A percentile compares a stretch with the other conserved stretches of the same genome.
phyloP scores from a whole-genome alignment of 92 coral and sea anemone genomes.

The Phenganax marumi region DNA sequence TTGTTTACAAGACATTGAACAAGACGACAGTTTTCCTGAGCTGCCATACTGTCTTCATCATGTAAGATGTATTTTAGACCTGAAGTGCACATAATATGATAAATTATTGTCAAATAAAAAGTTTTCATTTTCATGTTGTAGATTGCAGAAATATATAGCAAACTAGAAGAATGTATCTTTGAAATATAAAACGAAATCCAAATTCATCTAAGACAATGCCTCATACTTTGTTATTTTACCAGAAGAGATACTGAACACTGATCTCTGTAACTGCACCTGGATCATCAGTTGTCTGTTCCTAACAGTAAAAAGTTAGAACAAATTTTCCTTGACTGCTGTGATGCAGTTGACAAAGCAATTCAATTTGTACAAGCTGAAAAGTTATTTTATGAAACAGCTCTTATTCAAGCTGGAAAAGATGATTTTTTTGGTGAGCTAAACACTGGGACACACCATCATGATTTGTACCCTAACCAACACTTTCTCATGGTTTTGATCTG shows the following conservation, averaged over 20 bases:
- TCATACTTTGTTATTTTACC: no score
- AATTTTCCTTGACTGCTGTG: background rate
- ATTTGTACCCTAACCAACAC: background rate
- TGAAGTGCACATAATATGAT: background rate
- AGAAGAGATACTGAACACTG: no score
- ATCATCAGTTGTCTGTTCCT: background rate
- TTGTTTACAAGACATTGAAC: slow-evolving; percentile 87
- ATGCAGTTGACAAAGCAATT: slow-evolving; percentile 82
- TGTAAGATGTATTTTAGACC: slow-evolving; percentile 56
- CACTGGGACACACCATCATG: background rate
- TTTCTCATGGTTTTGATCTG: background rate
- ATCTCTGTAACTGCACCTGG: background rate
- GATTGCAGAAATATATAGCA: slow-evolving; percentile 93
- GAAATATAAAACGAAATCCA: background rate
- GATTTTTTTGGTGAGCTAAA: slow-evolving; percentile 30
- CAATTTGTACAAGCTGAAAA: slow-evolving; percentile 98
- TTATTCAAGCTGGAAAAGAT: slow-evolving; percentile 71
- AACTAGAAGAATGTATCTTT: slow-evolving; percentile 92
- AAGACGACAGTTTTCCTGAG: slow-evolving; percentile 69
- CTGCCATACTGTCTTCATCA: slow-evolving; percentile 90
- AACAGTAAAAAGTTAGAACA: background rate
- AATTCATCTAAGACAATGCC: background rate
- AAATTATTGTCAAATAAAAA: background rate
- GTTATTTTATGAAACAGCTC: slow-evolving; percentile 88
- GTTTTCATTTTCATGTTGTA: slow-evolving; percentile 34